phyloP scores from a whole-genome alignment of 1,140 invertebrate genomes.

The Eurosta solidaginis region DNA sequence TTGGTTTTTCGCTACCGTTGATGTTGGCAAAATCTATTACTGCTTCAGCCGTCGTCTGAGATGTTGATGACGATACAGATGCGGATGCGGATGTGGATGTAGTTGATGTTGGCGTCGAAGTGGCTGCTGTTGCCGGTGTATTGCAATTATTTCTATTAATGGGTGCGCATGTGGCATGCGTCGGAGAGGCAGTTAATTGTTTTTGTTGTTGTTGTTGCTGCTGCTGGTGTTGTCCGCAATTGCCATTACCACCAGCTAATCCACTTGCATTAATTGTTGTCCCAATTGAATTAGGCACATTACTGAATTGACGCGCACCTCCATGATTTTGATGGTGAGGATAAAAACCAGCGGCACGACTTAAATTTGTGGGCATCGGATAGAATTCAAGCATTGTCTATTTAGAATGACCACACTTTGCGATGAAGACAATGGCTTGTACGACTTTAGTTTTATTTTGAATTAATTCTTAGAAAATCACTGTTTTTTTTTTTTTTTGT shows the following conservation, averaged over 20 bases:
- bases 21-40: not conserved
- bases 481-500: not conserved
- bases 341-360: slow-evolving; percentile 53
- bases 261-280: slow-evolving; percentile 41
- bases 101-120: slow-evolving; percentile 29
- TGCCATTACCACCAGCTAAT: slow-evolving; percentile 33
- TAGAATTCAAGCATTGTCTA: slow-evolving; percentile 56
- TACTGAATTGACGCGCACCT: slow-evolving; percentile 53
- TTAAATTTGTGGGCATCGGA: slow-evolving; percentile 59
- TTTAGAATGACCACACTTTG: not conserved
- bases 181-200: slow-evolving; percentile 34
- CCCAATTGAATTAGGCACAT: slow-evolving; percentile 38
- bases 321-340: slow-evolving; percentile 57
- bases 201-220: slow-evolving; percentile 34
- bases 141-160: slow-evolving; percentile 33
- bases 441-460: not conserved
- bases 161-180: slow-evolving; percentile 31
- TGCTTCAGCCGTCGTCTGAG: slow-evolving; percentile 46
- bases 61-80: slow-evolving; percentile 46
- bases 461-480: slow-evolving; percentile 9
- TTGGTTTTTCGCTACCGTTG: not conserved
- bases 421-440: slow-evolving; percentile 9
- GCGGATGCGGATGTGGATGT: slow-evolving; percentile 38
- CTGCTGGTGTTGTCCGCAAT: slow-evolving; percentile 39
- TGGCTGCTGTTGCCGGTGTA: slow-evolving; percentile 29